Evolutionary conservation across 2,888 invertebrate species (phyloP).

Genomic region (Drosophila demipolita): DNA sequence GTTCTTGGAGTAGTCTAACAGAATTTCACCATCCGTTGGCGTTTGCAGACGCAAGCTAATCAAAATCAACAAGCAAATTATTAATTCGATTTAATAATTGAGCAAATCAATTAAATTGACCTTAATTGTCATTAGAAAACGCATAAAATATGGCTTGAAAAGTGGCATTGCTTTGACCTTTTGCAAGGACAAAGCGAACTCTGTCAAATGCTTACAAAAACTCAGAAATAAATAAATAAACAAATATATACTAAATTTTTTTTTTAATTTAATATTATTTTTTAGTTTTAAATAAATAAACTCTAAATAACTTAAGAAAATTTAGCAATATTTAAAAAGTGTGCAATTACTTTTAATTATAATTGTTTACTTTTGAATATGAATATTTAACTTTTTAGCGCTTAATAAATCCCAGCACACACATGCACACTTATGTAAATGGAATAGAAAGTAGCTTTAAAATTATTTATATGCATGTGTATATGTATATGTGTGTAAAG

Average conservation of each 20-base stretch:
- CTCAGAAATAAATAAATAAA: not conserved
- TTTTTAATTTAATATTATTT: not conserved
- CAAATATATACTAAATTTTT: not conserved
- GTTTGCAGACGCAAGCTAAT: conserved; percentile 90
- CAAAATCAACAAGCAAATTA: conserved; percentile 22
- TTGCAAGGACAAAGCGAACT: conserved; percentile 66
- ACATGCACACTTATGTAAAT: not conserved
- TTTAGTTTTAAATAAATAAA: not conserved
- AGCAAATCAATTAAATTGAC: conserved; percentile 55
- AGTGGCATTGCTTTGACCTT: conserved; percentile 69
- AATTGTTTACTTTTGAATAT: not conserved
- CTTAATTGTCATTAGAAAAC: conserved; percentile 40
- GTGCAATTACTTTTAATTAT: not conserved
- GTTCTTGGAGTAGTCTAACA: conserved; percentile 99
- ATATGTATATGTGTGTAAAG: not conserved
- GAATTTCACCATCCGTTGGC: conserved; percentile 94
- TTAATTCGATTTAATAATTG: conserved; percentile 27
- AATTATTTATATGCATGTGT: not conserved
- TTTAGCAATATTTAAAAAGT: not conserved
- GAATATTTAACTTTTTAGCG: conserved; percentile 10
- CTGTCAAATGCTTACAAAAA: conserved; percentile 1
- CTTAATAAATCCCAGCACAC: conserved; percentile 1
- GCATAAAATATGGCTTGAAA: conserved; percentile 11
- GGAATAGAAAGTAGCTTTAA: not conserved
- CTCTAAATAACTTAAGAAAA: not conserved